Base-by-base conservation (phyloP, 1,140 invertebrate species). In the Dendrolimus punctatus region DNA sequence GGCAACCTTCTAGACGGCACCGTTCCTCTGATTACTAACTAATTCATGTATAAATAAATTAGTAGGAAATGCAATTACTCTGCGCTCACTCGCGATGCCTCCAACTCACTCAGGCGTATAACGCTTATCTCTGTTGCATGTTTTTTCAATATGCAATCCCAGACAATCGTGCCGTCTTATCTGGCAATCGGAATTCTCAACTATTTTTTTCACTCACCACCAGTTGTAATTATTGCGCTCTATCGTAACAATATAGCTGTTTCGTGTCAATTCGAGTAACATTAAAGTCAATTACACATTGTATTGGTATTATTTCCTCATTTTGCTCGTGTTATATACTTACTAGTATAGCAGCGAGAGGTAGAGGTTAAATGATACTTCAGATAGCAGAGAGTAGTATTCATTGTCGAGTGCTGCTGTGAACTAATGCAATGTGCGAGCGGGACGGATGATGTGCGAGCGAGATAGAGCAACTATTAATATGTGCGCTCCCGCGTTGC, bases 71-170 rank as follows among this genome's bases (percentile, higher is more conserved):
- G 79, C 76, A 83, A 85, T 83, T 85, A 83, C 62, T 68, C 55
- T 57, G 75, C 71, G 71, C 68, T 67, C 66, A 67, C 57, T 73
- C 58, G 69, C 67, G 69, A 72, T 81, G 76, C 79, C 72, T 78
- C 66, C 59, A 59, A 76, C 54, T 80, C 77, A 73, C 72, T 82
- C 76, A 75, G 62, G 56, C 82, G 64, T 82, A 72, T 81, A 85
- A 80, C 79, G 56, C 79, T 84, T 85, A 85, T 85, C 82, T 82
- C 70, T 73, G 64, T 84, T 85, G 82, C 82, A 84, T 84, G 82
- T 76, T 84, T 85, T 85, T 84, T 85, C 76, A 77, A 82, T 85
- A 84, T 84, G 79, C 77, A 84, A 82, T 73, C 68, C 72, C 65
- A 80, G 64, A 82, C 80, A 84, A 85, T 82, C 82, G 79, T 71